Evolutionary conservation across 1,140 invertebrate species (phyloP).

Genomic region (Sycobia sp.): DNA sequence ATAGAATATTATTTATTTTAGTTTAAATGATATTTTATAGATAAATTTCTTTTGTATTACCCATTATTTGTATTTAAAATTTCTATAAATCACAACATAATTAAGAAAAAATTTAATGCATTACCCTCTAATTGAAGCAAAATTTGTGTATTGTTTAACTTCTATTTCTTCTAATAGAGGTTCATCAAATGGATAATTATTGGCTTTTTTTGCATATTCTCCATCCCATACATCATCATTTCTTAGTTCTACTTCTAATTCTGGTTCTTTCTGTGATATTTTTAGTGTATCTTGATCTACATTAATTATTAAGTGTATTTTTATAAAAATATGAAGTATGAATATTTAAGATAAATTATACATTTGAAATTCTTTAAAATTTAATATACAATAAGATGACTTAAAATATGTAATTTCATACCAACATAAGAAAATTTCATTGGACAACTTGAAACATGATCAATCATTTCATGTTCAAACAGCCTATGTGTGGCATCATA

Average conservation of each 20-base stretch:
- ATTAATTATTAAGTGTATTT: background rate
- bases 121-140: slow-evolving; percentile 10
- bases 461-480: slow-evolving; percentile 40
- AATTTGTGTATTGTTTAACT: background rate
- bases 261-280: background rate
- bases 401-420: too few relatives aligned
- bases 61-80: background rate
- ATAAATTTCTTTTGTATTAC: too few relatives aligned
- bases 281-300: background rate
- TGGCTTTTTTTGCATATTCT: background rate
- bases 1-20: too few relatives aligned
- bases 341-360: background rate
- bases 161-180: slow-evolving; percentile 2
- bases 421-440: slow-evolving; percentile 14
- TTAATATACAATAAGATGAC: too few relatives aligned
- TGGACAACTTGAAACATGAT: slow-evolving; percentile 46
- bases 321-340: background rate
- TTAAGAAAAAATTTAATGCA: slow-evolving; percentile 9
- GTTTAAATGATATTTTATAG: too few relatives aligned
- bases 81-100: background rate
- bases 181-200: background rate
- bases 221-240: slow-evolving; percentile 40
- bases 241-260: slow-evolving; percentile 8
- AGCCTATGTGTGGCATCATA: slow-evolving; percentile 54
- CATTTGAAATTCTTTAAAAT: too few relatives aligned